A percentile compares a stretch with the other conserved stretches of the same genome.
phyloP scores from a whole-genome alignment of 2,113 vertebrate genomes.

The Dunckerocampus dactyliophorus region DNA sequence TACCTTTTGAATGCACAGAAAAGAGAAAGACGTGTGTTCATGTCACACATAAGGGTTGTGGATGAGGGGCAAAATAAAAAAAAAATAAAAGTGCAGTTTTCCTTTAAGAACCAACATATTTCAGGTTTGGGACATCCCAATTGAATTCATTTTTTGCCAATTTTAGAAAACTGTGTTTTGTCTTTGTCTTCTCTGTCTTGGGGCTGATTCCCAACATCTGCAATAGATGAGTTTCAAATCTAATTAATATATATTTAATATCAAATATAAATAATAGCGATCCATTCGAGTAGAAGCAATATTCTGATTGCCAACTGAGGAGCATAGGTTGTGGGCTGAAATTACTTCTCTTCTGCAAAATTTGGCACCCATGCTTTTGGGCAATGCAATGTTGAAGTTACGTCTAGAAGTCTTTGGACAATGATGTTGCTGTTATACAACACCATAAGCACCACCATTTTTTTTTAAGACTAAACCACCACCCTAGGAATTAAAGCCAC shows the following conservation, averaged over 20 bases:
- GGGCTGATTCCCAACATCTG: not conserved
- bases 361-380: not conserved
- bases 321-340: constrained; percentile 9
- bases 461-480: too few species aligned
- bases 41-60: too few species aligned
- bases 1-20: too few species aligned
- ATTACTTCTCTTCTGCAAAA: not conserved
- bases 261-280: constrained; percentile 29
- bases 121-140: constrained; percentile 27
- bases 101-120: constrained; percentile 18
- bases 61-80: too few species aligned
- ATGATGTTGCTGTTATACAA: not conserved
- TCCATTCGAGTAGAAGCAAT: constrained; percentile 15
- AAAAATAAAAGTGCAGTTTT: too few species aligned
- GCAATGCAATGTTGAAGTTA: not conserved
- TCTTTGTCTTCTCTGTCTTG: constrained; percentile 7
- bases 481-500: too few species aligned
- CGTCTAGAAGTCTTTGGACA: not conserved
- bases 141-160: not conserved
- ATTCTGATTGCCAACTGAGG: constrained; percentile 14
- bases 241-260: constrained; percentile 30
- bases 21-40: too few species aligned
- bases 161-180: not conserved
- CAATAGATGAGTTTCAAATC: constrained; percentile 29
- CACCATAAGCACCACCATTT: too few species aligned